Evolutionary conservation across 2,113 vertebrate genomes (phyloP).

Genomic region (Cephalopterus ornatus): DNA sequence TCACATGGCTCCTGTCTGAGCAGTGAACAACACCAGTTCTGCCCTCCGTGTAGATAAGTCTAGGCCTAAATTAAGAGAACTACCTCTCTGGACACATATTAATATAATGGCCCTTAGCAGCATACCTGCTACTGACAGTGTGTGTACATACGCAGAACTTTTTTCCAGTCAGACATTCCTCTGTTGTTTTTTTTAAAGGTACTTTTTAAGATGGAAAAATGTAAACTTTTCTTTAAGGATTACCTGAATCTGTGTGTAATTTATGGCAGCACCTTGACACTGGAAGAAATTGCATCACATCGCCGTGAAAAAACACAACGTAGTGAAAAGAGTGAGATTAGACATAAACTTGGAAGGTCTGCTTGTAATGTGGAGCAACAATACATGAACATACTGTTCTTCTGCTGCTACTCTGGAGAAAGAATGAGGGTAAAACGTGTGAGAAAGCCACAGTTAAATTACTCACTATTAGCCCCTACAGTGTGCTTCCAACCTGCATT

Average conservation of each 20-base stretch:
- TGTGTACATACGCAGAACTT: neutral
- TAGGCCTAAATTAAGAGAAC: neutral
- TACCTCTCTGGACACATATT: neutral
- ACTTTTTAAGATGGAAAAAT: neutral
- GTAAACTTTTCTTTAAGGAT: neutral
- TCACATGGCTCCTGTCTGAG: neutral
- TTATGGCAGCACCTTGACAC: slow-evolving; percentile 56
- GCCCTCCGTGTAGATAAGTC: neutral
- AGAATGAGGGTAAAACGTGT: slow-evolving; percentile 61
- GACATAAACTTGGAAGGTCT: slow-evolving; percentile 65
- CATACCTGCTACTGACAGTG: rapidly evolving
- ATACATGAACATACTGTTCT: slow-evolving; percentile 37
- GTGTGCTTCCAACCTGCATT: slow-evolving; percentile 66
- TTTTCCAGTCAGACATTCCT: neutral
- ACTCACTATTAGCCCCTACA: slow-evolving; percentile 75
- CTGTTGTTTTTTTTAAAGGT: neutral
- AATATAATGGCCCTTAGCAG: neutral
- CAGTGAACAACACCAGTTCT: neutral
- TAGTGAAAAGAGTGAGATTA: slow-evolving; percentile 55
- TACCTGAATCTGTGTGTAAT: slow-evolving; percentile 55
- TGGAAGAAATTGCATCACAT: slow-evolving; percentile 68
- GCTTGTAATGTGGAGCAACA: slow-evolving; percentile 56
- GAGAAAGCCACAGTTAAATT: slow-evolving; percentile 68
- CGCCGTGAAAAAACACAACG: slow-evolving; percentile 35
- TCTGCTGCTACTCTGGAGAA: slow-evolving; percentile 60